Conservation (phyloP, 2,888 invertebrate species). For the Stictocephala bisonia region DNA sequence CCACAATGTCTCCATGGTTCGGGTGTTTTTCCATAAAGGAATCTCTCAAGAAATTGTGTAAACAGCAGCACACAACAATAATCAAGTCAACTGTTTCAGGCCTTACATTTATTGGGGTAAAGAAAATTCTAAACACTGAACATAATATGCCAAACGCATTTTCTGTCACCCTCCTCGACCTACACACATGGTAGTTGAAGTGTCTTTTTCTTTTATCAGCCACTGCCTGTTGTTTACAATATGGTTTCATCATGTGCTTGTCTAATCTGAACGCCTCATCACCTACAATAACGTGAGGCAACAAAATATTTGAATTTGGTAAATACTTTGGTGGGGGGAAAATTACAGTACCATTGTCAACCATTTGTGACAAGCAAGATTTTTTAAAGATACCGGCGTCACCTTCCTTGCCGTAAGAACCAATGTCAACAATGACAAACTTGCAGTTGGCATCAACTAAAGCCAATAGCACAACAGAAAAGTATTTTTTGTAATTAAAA, state of each 20-base stretch:
- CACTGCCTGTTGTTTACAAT: not conserved
- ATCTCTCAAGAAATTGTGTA: too few species aligned
- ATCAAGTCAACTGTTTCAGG: too few species aligned
- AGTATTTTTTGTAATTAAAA: slow-evolving; percentile 6
- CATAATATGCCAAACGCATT: not conserved
- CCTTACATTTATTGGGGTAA: too few species aligned
- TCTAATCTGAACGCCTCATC: slow-evolving; percentile 30
- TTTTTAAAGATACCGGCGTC: slow-evolving; percentile 24
- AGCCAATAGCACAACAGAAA: not conserved
- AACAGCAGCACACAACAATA: too few species aligned
- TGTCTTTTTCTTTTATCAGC: not conserved
- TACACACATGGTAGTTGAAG: not conserved
- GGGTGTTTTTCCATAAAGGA: too few species aligned
- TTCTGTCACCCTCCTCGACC: not conserved
- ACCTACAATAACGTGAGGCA: slow-evolving; percentile 12
- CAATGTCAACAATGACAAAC: slow-evolving; percentile 5
- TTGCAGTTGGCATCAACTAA: slow-evolving; percentile 29
- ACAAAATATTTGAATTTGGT: not conserved
- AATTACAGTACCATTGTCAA: not conserved
- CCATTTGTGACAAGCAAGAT: not conserved
- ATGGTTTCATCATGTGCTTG: slow-evolving; percentile 12
- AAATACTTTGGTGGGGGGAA: slow-evolving; percentile 18
- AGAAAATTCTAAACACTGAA: not conserved
- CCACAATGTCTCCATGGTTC: too few species aligned
- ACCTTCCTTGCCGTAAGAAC: slow-evolving; percentile 22